Percentiles rank a stretch among this genome's conserved stretches.
Conservation (phyloP, 2,797 vertebrate genomes). For the Chiroxiphia lanceolata region DNA sequence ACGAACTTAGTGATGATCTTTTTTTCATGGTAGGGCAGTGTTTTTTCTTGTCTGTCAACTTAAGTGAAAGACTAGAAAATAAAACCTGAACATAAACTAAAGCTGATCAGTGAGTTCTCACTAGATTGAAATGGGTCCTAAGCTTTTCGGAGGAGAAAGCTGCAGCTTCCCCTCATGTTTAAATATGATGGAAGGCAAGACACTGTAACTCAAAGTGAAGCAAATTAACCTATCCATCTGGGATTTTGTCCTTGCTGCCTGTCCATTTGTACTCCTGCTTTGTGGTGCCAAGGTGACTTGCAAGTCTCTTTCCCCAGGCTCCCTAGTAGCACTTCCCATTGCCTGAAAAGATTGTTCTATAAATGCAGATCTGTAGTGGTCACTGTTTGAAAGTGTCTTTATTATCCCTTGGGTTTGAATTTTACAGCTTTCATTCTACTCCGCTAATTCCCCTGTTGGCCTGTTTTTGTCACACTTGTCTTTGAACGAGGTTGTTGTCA, state of each 20-base stretch:
- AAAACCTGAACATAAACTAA: background rate
- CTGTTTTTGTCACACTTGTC: background rate
- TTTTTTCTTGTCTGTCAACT: background rate
- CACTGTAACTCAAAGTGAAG: background rate
- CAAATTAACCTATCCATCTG: background rate
- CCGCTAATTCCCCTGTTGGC: background rate
- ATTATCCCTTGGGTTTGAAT: background rate
- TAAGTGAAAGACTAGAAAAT: background rate
- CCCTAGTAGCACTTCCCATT: background rate
- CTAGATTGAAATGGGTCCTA: background rate
- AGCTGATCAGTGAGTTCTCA: background rate
- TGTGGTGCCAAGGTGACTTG: background rate
- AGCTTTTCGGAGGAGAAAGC: background rate
- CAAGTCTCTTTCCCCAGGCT: background rate
- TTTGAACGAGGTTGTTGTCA: background rate
- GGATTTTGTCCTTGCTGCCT: background rate
- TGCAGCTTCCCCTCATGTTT: background rate
- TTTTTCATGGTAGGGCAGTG: background rate
- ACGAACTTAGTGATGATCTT: background rate
- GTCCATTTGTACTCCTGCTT: background rate
- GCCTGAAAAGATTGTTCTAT: background rate
- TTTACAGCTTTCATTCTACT: background rate
- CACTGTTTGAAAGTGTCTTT: background rate
- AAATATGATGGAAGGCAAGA: background rate
- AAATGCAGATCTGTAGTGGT: background rate